Evolutionary conservation across 2,797 vertebrate species (phyloP), one percentile per base, ranked within the genome.

Genomic region (Florisuga fusca): DNA sequence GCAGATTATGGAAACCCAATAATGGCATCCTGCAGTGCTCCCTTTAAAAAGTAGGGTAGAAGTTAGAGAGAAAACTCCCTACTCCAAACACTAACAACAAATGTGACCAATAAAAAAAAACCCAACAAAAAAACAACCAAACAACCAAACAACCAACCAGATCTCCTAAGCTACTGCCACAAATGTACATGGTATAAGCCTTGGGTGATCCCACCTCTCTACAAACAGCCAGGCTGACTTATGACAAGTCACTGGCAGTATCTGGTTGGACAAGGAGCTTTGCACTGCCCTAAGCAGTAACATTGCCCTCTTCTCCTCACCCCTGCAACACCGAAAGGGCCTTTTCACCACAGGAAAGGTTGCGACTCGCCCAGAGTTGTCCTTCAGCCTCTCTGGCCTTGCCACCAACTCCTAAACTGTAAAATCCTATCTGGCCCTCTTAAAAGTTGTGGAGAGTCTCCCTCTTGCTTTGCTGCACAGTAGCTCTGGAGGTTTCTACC

Each of bases 181-280:
- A 41, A 19, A 57, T 0, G 0, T 19, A 21, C 7, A 12, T 2
- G 1, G 5, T 27, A 31, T 5, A 63, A 11, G 7, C 8, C 34
- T 5, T 34, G 22, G 10, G 19, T 21, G 34, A 7, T 15, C 31
- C 14, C 20, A 43, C 15, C 31, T 43, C 19, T 31, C 53, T 25
- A 13, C 34, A 29, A 34, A 34, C 13, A 75, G 36, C 9, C 18
- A 51, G 11, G 31, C 29, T 36, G 18, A 41, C 9, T 34, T 51
- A 5, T 1, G 8, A 23, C 10, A n/a, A 45, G 13, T 15, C 27
- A 20, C 6, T 8, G 12, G 14, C 73, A 57, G 31, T 3, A 23
- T 11, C 18, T 23, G 29, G 9, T 19, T 1, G 1, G 41, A 36
- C 7, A 25, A 26, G 25, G 29, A 45, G 11, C 4, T 31, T 33